Evolutionary conservation across 1,140 invertebrate species (phyloP).

Genomic region (Gryon sp.): DNA sequence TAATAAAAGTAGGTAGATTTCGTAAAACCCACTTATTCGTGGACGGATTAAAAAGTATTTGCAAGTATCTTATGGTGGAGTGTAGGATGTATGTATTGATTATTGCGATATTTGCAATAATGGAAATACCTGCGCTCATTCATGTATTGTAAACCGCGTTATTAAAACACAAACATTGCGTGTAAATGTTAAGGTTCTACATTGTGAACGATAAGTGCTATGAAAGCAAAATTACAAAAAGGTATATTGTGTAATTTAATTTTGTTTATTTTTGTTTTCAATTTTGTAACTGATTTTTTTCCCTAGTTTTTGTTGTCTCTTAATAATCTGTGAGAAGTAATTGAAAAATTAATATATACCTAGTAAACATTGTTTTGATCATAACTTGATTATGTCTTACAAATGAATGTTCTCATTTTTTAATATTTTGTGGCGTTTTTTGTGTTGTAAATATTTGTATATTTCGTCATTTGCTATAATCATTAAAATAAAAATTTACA

Average conservation of each 20-base stretch:
- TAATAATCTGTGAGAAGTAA: too few species aligned
- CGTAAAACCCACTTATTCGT: too few species aligned
- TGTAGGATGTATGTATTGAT: neutral
- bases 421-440: constrained; percentile 1
- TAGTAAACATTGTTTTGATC: too few species aligned
- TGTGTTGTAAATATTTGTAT: constrained; percentile 29
- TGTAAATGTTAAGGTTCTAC: constrained; percentile 11
- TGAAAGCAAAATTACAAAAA: too few species aligned
- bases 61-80: too few species aligned
- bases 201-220: constrained; percentile 4
- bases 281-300: too few species aligned
- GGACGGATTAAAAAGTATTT: too few species aligned
- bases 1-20: too few species aligned
- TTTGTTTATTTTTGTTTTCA: neutral
- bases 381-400: neutral
- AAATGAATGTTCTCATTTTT: constrained; percentile 3
- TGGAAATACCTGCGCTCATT: constrained; percentile 9
- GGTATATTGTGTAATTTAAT: too few species aligned
- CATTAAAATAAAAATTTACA: constrained; percentile 10
- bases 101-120: constrained; percentile 40
- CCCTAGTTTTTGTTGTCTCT: too few species aligned
- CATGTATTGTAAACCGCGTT: neutral
- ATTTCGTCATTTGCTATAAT: constrained; percentile 15
- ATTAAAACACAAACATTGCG: constrained; percentile 8
- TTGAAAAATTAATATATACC: too few species aligned